These are phyloP conservation scores for Gavia stellata DNA, from an alignment of 2,113 vertebrate genomes.

Conservation along the genomic window DNA sequence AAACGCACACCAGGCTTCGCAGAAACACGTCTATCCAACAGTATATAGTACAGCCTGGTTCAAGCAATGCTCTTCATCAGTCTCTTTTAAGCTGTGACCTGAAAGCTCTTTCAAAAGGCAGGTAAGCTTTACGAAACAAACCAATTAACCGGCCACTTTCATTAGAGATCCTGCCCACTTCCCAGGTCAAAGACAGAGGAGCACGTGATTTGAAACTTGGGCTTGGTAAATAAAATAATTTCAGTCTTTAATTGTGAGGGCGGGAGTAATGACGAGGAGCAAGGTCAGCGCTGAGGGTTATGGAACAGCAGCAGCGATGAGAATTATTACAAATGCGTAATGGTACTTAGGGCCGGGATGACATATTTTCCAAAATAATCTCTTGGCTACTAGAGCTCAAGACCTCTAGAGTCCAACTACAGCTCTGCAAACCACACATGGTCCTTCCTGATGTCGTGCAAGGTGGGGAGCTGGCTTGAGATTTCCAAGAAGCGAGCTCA, in stretches of 20 bases:
- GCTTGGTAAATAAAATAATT: not conserved
- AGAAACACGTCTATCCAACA: not conserved
- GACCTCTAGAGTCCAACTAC: not conserved
- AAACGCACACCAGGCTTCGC: not conserved
- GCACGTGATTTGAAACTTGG: not conserved
- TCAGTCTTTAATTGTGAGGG: not conserved
- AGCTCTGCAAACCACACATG: not conserved
- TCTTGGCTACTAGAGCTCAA: not conserved
- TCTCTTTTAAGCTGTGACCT: not conserved
- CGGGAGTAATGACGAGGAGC: not conserved
- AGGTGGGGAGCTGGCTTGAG: not conserved
- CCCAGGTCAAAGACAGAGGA: constrained; percentile 5
- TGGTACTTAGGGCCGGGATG: not conserved
- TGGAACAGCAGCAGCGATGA: not conserved
- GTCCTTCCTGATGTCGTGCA: not conserved
- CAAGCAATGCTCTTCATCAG: not conserved
- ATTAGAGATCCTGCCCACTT: not conserved
- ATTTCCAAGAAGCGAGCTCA: not conserved
- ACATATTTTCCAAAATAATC: not conserved
- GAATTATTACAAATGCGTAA: not conserved
- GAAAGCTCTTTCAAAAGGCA: not conserved
- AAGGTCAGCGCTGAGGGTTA: not conserved
- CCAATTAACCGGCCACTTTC: not conserved
- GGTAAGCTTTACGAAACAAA: not conserved
- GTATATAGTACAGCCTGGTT: not conserved